Base-by-base conservation (phyloP, 2,888 invertebrate genomes). In the Agapetus fuscipes region DNA sequence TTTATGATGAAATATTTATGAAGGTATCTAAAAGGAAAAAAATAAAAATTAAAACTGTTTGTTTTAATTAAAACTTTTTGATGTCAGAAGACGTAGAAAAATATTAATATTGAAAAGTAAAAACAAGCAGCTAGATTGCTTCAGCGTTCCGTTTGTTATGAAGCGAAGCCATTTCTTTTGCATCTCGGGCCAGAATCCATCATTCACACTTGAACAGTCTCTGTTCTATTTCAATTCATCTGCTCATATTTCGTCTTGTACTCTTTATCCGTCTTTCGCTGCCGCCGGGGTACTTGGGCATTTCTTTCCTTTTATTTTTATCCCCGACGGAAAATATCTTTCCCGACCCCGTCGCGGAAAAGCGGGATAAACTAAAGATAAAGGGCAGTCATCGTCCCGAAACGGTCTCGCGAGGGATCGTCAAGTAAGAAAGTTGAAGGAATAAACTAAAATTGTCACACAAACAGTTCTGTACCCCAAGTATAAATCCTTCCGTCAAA, bases 401-500 rank as follows among this genome's bases (percentile, higher is more conserved):
- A 42, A 39, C 34, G 34, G 33, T 39, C 45, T 30, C 42, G 9
- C 11, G 45, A 27, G 41, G 36, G 12, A 14, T 38, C 41, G 28
- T 30, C 33, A 26, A 15, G 36, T 16, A 30, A 32, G 17, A 38
- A 45, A 41, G 36, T 41, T 41, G 32, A 41, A 29, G 32, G 39
- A 41, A 41, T 45, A 33, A 45, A 45, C 41, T 38, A 32, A 39
- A 45, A 45, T 41, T 33, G 45, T 41, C 41, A 33, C 38, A 41
- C 38, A 38, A 45, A 45, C 36, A 41, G 20, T 39, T 33, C 29
- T 27, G 12, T 9, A 9, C 6, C 6, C 24, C 24, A 24, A 6
- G 24, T 24, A n/a, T n/a, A n/a, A n/a, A n/a, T n/a, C n/a, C n/a
- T n/a, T n/a, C n/a, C n/a, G n/a, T n/a, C n/a, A n/a, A n/a, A n/a